phyloP scores from a whole-genome alignment of 1,140 invertebrate species.

The Drosophila tristis region DNA sequence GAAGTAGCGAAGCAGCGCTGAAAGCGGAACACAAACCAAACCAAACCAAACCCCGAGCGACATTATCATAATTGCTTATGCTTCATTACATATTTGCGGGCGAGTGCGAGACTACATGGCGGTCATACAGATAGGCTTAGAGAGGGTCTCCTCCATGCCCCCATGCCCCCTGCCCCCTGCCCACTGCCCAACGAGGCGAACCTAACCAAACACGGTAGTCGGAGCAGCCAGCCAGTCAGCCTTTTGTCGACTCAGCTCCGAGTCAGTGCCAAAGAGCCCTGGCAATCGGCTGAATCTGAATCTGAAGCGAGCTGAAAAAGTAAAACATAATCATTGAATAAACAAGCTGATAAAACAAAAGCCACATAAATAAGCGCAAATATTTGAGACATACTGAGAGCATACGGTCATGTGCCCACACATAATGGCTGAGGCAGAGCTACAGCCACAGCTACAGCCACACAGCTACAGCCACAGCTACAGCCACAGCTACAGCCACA shows the following conservation, averaged over 20 bases:
- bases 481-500: constrained; percentile 10
- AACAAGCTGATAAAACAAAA: constrained; percentile 80
- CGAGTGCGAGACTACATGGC: constrained; percentile 19
- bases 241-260: constrained; percentile 42
- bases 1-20: constrained; percentile 16
- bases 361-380: constrained; percentile 73
- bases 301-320: not conserved
- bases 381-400: constrained; percentile 58
- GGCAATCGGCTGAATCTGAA: too few species aligned
- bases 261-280: not conserved
- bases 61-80: constrained; percentile 83
- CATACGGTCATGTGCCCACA: constrained; percentile 30
- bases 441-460: not conserved
- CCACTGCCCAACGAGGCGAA: constrained; percentile 15
- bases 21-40: constrained; percentile 49
- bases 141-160: constrained; percentile 1
- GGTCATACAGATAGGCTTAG: constrained; percentile 54
- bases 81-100: constrained; percentile 79
- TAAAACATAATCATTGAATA: constrained; percentile 69
- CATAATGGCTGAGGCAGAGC: constrained; percentile 8
- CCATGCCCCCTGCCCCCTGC: too few species aligned
- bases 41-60: constrained; percentile 61
- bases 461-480: too few species aligned
- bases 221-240: not conserved
- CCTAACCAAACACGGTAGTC: constrained; percentile 48